A percentile compares a stretch with the other conserved stretches of the same genome.
These are phyloP conservation scores for Microdon myrmicae DNA, from an alignment of 2,888 invertebrate species.

Conservation along the genomic window DNA sequence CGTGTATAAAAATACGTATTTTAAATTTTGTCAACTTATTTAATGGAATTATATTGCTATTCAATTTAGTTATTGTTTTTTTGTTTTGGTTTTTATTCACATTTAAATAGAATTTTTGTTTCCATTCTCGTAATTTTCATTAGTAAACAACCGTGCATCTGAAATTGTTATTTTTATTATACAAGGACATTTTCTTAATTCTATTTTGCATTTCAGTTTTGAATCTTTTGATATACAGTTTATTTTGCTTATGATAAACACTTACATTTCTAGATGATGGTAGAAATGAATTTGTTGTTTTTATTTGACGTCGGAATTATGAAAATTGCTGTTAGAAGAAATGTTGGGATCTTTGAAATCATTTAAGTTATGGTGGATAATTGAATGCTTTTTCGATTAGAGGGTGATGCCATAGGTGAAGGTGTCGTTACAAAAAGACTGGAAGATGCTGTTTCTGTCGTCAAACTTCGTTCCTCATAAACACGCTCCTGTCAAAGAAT, in stretches of 20 bases:
- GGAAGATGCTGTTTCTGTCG: constrained; percentile 65
- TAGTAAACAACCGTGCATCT: constrained; percentile 55
- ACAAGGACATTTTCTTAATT: constrained; percentile 34
- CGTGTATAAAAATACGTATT: no score
- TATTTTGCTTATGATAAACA: background rate
- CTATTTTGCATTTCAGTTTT: constrained; percentile 4
- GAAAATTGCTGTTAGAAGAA: no score
- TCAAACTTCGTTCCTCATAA: constrained; percentile 65
- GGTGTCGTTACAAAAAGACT: constrained; percentile 65
- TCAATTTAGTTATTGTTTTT: no score
- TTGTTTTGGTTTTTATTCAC: no score
- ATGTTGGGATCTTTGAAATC: no score
- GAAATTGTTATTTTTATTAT: constrained; percentile 43
- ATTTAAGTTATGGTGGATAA: constrained; percentile 61
- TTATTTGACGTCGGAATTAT: no score
- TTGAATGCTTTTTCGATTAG: constrained; percentile 61
- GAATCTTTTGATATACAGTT: background rate
- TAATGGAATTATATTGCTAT: no score
- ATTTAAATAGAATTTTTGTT: no score
- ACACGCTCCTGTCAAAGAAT: constrained; percentile 60
- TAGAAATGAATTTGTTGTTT: no score
- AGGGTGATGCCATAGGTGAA: constrained; percentile 65
- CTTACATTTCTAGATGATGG: background rate
- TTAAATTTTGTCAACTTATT: no score
- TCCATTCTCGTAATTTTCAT: no score